Conservation (phyloP, 2,797 vertebrate species). For the Smutsia temminckii region DNA sequence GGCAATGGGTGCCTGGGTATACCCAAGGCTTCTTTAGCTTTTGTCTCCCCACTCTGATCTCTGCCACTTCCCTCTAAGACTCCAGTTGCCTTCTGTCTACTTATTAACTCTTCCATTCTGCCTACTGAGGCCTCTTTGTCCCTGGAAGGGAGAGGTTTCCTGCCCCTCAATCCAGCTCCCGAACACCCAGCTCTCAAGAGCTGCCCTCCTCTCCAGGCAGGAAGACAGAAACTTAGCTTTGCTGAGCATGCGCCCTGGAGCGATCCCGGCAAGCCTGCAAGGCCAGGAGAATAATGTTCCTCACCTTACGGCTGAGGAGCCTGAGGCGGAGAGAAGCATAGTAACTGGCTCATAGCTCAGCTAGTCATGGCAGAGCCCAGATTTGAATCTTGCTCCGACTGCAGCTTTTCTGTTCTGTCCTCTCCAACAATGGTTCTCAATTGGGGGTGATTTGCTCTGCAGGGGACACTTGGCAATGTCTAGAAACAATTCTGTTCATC, state of each 20-base stretch:
- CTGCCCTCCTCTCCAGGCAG: neutral
- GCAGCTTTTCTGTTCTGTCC: neutral
- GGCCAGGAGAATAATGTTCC: neutral
- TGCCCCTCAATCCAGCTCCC: too few relatives aligned
- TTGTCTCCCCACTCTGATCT: neutral
- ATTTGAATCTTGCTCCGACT: neutral
- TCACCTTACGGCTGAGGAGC: neutral
- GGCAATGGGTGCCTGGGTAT: neutral
- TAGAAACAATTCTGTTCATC: neutral
- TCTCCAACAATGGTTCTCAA: neutral
- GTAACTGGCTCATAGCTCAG: neutral
- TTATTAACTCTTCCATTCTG: neutral
- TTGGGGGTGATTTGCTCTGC: neutral
- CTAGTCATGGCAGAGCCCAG: neutral
- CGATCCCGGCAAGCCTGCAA: neutral
- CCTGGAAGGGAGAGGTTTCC: neutral
- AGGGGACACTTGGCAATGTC: neutral
- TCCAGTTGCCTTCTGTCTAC: neutral
- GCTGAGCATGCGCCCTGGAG: neutral
- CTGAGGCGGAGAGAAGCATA: neutral
- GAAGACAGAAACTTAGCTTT: neutral
- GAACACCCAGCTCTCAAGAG: neutral
- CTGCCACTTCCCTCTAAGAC: accelerated
- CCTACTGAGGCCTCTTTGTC: neutral
- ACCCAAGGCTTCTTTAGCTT: neutral